Evolutionary conservation across 2,888 invertebrate species (phyloP).

Genomic region (Helleia helle): DNA sequence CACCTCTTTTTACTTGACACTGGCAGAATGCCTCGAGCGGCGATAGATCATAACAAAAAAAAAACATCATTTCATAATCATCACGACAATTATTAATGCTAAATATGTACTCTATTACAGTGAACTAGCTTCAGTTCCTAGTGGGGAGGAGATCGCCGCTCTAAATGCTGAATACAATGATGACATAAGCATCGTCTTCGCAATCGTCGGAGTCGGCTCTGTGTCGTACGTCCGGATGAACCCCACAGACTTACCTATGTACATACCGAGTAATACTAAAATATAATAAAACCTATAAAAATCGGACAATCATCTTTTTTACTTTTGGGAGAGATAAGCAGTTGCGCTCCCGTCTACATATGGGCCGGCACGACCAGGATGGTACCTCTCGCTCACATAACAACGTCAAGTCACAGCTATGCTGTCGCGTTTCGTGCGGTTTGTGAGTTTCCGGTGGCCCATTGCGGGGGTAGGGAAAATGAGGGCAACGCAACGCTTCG

Average conservation of each 20-base stretch:
- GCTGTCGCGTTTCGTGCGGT: too few species aligned
- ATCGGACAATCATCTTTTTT: too few species aligned
- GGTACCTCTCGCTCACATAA: too few species aligned
- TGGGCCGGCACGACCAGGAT: too few species aligned
- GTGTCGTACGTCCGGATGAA: constrained; percentile 59
- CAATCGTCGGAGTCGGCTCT: constrained; percentile 50
- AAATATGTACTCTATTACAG: constrained; percentile 35
- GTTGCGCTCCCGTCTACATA: too few species aligned
- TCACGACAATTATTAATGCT: too few species aligned
- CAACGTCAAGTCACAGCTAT: too few species aligned
- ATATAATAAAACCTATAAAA: background rate
- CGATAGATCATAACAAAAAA: background rate
- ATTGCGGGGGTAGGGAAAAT: too few species aligned
- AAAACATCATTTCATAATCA: background rate
- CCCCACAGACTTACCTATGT: constrained; percentile 43
- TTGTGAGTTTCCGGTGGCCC: too few species aligned
- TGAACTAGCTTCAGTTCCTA: constrained; percentile 36
- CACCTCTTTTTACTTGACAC: too few species aligned
- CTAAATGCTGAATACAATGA: constrained; percentile 41
- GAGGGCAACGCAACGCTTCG: too few species aligned
- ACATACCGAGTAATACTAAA: constrained; percentile 25
- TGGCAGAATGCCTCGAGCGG: background rate
- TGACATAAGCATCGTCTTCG: constrained; percentile 48
- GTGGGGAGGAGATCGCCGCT: constrained; percentile 34
- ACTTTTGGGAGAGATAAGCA: too few species aligned